phyloP scores from a whole-genome alignment of 2,113 vertebrate species.

The Notothenia coriiceps region DNA sequence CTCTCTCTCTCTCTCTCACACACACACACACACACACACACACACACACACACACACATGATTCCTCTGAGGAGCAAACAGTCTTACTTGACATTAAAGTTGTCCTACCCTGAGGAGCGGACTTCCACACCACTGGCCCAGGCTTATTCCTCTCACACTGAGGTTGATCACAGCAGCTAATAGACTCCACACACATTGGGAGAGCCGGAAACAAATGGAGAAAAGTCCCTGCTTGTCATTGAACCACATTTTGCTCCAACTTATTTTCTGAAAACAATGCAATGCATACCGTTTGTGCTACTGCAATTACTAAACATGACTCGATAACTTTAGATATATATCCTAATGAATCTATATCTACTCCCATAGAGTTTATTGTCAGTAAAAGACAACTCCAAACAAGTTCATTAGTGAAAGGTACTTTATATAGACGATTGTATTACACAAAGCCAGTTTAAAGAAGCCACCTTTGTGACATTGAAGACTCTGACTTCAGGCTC shows the following conservation, averaged over 20 bases:
- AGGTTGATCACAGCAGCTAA: constrained; percentile 49
- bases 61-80: constrained; percentile 44
- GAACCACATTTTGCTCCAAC: not conserved
- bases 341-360: not conserved
- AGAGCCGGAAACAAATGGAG: constrained; percentile 18
- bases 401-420: not conserved
- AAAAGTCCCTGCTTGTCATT: not conserved
- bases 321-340: not conserved
- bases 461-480: not conserved
- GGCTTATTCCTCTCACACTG: constrained; percentile 36
- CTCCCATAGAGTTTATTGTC: not conserved
- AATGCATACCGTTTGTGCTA: not conserved
- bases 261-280: not conserved
- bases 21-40: constrained; percentile 35
- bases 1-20: too few relatives aligned
- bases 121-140: constrained; percentile 35
- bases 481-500: not conserved
- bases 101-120: constrained; percentile 53
- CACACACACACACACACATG: constrained; percentile 18
- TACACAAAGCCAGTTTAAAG: too few relatives aligned
- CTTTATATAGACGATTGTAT: not conserved
- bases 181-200: constrained; percentile 17
- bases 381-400: not conserved
- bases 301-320: not conserved
- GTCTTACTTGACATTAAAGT: constrained; percentile 55